A percentile compares a stretch with the other conserved stretches of the same genome.
These are phyloP conservation scores for Leptinotarsa rubiginosa DNA, from an alignment of 2,888 invertebrate species.

Conservation along the genomic window DNA sequence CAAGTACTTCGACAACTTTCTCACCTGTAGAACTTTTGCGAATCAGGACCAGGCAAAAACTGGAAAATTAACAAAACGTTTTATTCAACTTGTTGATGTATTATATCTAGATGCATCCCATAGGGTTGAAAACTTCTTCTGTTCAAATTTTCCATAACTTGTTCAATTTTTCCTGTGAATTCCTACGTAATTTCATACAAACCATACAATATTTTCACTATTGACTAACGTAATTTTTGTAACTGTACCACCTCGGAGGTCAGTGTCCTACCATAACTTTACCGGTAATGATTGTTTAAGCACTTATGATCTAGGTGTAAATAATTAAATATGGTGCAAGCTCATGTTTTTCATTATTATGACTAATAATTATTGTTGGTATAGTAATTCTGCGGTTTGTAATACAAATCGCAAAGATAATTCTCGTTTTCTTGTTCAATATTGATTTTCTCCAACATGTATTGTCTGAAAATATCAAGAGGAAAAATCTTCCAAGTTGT, in stretches of 20 bases:
- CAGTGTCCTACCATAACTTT: neutral
- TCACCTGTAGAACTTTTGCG: no score
- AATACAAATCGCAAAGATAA: neutral
- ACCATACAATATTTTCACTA: neutral
- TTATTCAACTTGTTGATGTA: no score
- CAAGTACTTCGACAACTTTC: no score
- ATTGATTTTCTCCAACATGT: neutral
- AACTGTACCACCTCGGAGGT: neutral
- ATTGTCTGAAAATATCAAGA: neutral
- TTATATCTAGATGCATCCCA: no score
- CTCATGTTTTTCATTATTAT: neutral
- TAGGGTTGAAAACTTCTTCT: no score
- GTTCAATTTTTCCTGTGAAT: no score
- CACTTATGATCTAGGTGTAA: slow-evolving; percentile 15
- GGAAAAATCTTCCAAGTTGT: no score
- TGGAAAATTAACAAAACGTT: no score
- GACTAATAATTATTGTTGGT: neutral
- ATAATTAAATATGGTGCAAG: slow-evolving; percentile 8
- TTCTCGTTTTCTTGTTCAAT: neutral
- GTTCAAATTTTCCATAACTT: no score
- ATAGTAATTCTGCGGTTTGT: neutral
- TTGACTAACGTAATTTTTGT: neutral
- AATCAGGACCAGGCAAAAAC: no score
- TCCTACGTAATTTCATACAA: no score
- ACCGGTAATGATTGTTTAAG: slow-evolving; percentile 3